Percentiles rank a stretch among this genome's conserved stretches.
Conservation (phyloP, 1,140 invertebrate genomes). For the Anthonomus grandis region DNA sequence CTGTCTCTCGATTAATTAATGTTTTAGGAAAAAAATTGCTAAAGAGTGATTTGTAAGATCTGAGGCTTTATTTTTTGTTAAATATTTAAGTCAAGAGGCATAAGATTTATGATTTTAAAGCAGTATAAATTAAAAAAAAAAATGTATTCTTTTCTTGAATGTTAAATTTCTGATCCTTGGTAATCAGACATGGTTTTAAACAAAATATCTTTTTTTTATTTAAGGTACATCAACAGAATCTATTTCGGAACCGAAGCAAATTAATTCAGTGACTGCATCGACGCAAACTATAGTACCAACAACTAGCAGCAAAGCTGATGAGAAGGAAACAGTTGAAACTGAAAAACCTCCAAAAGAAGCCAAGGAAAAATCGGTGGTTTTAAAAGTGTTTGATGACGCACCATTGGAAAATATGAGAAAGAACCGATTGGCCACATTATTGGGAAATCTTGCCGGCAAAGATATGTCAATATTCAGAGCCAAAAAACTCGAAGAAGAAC, state of each 20-base stretch:
- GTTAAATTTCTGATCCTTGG: too few relatives aligned
- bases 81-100: too few relatives aligned
- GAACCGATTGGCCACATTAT: conserved; percentile 33
- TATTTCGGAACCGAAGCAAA: conserved; percentile 25
- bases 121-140: too few relatives aligned
- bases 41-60: too few relatives aligned
- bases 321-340: background rate
- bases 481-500: background rate
- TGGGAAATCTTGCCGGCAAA: conserved; percentile 35
- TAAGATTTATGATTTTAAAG: too few relatives aligned
- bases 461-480: conserved; percentile 14
- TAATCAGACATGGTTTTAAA: too few relatives aligned
- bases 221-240: conserved; percentile 29
- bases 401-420: conserved; percentile 35
- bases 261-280: conserved; percentile 33
- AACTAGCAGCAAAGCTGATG: conserved; percentile 14
- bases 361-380: conserved; percentile 12
- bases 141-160: too few relatives aligned
- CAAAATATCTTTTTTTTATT: conserved; percentile 16
- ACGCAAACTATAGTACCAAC: conserved; percentile 33
- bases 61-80: too few relatives aligned
- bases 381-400: conserved; percentile 39
- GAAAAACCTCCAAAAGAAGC: conserved; percentile 6
- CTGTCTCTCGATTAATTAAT: too few relatives aligned
- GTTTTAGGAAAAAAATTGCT: too few relatives aligned